phyloP scores from a whole-genome alignment of 2,797 vertebrate genomes.

The Lithobates sylvaticus region DNA sequence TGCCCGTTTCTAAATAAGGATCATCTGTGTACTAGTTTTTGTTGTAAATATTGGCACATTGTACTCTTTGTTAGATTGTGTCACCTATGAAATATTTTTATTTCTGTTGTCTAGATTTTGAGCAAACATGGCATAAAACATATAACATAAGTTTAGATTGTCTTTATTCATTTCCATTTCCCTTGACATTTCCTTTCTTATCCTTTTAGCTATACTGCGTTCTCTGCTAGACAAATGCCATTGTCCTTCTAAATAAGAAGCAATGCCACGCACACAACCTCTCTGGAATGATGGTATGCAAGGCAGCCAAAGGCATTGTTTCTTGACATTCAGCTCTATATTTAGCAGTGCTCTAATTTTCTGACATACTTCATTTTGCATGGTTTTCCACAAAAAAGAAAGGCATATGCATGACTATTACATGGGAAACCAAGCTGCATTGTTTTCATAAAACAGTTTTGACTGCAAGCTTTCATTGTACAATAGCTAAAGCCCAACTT shows the following conservation, averaged over 20 bases:
- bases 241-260: slow-evolving; percentile 39
- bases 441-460: neutral
- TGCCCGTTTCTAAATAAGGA: neutral
- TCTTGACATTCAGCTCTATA: slow-evolving; percentile 33
- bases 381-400: neutral
- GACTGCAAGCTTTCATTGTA: neutral
- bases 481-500: neutral
- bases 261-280: slow-evolving; percentile 17
- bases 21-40: neutral
- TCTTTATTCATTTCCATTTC: slow-evolving; percentile 30
- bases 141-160: neutral
- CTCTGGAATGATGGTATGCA: slow-evolving; percentile 25
- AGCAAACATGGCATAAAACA: slow-evolving; percentile 30
- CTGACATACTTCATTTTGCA: slow-evolving; percentile 29
- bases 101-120: neutral
- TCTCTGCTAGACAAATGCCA: slow-evolving; percentile 41
- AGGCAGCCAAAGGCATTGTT: slow-evolving; percentile 48
- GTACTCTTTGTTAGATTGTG: neutral
- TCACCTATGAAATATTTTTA: neutral
- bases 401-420: neutral
- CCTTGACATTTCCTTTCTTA: slow-evolving; percentile 48
- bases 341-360: slow-evolving; percentile 22
- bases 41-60: neutral
- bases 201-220: slow-evolving; percentile 31
- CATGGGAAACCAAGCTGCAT: neutral